A percentile compares a stretch with the other conserved stretches of the same genome.
These are phyloP conservation scores for Oppia nitens DNA, from an alignment of 1,140 invertebrate genomes.

Conservation along the genomic window DNA sequence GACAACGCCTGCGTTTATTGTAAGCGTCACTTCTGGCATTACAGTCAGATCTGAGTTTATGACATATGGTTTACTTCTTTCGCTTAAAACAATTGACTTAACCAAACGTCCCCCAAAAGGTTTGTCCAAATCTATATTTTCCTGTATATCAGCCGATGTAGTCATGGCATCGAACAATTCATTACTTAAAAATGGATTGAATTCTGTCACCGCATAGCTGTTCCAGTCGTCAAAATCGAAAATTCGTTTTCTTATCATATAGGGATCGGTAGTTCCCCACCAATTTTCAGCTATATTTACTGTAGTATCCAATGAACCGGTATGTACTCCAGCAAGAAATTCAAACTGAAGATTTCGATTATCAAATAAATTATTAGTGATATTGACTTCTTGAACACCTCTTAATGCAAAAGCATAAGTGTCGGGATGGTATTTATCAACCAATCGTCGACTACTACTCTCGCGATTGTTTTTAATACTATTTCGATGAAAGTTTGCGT, in stretches of 20 bases:
- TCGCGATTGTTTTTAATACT: slow-evolving; percentile 17
- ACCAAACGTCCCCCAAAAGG: slow-evolving; percentile 63
- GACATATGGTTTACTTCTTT: slow-evolving; percentile 52
- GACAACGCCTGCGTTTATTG: slow-evolving; percentile 70
- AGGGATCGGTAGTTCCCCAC: slow-evolving; percentile 68
- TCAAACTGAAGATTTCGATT: slow-evolving; percentile 72
- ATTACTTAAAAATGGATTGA: slow-evolving; percentile 56
- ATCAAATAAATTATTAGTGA: slow-evolving; percentile 78
- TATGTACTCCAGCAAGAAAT: slow-evolving; percentile 73
- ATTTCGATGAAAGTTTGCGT: slow-evolving; percentile 21
- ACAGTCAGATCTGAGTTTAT: slow-evolving; percentile 84
- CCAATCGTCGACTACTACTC: background rate
- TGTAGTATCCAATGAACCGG: slow-evolving; percentile 65
- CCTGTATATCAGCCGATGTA: slow-evolving; percentile 2
- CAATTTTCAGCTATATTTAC: slow-evolving; percentile 84
- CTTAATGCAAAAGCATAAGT: slow-evolving; percentile 68
- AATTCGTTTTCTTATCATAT: slow-evolving; percentile 59
- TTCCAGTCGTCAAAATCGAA: slow-evolving; percentile 99
- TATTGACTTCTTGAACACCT: slow-evolving; percentile 80
- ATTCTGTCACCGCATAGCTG: slow-evolving; percentile 79
- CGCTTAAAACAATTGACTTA: slow-evolving; percentile 48
- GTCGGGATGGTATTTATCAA: slow-evolving; percentile 35
- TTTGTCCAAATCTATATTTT: slow-evolving; percentile 39
- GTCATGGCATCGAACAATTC: slow-evolving; percentile 24
- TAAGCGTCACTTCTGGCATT: slow-evolving; percentile 72